Evolutionary conservation across 2,888 invertebrate species (phyloP), one percentile per base, ranked within the genome.

Genomic region (Parnassius mnemosyne): DNA sequence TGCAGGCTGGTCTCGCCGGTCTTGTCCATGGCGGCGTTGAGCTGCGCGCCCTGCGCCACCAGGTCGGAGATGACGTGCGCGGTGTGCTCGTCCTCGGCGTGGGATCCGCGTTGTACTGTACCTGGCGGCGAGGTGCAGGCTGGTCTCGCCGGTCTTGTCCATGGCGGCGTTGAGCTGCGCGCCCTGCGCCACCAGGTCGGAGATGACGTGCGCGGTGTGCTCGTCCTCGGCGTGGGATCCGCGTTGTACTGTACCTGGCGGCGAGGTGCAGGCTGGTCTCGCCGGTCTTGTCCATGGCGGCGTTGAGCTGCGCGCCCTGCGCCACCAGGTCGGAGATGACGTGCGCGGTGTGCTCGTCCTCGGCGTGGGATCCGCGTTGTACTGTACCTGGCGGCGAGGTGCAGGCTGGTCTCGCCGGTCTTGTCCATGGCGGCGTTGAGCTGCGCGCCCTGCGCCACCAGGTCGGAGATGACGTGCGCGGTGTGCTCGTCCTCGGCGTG

Each of bases 201-300:
- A 95, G 66, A 97, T 97, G 34, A 96, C 95, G 65, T 96, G 96
- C 0, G 96, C 95, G 0, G 95, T 95, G 64, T 95, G 93, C 71
- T 95, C 95, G 53, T 97, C 97, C 74, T 97, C 97, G 0, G 84
- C 92, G 57, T 92, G 92, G 0, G 92, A 92, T 0, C 92, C 20
- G 20, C 20, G 16, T 20, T 20, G 20, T 20, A 20, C 20, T 20
- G 20, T 20, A 20, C 20, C 20, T 20, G 0, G 99, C 98, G 20
- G 99, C 98, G 63, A 99, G 92, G 86, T 99, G 99, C 43, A 99
- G 90, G 3, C 98, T 96, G 0, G 98, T 98, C 84, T 99, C 99
- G 0, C 98, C 98, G 34, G 97, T 98, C 78, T 97, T 96, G 76
- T 98, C 98, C 93, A 98, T 98, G 3, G 97, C 97, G 0, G 98